These are phyloP conservation scores for Pollenia amentaria DNA, from an alignment of 2,888 invertebrate species.

Conservation along the genomic window DNA sequence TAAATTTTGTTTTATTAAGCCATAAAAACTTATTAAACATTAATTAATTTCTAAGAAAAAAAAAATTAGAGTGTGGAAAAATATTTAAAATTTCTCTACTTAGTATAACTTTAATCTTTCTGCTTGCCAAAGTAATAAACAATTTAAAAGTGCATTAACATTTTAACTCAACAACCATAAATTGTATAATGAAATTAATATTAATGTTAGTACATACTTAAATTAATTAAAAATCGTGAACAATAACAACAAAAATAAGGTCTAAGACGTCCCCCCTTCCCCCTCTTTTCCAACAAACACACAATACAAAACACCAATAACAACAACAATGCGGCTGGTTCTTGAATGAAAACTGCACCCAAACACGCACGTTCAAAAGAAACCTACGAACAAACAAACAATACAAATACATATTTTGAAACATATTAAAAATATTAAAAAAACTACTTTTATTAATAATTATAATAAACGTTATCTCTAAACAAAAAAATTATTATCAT, in stretches of 20 bases:
- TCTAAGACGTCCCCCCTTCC: not conserved
- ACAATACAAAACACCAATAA: not conserved
- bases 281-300: not conserved
- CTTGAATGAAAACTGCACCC: conserved; percentile 60
- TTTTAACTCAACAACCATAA: conserved; percentile 72
- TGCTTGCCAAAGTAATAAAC: conserved; percentile 49
- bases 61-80: conserved; percentile 13
- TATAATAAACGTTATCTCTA: conserved; percentile 46
- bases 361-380: conserved; percentile 59
- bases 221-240: conserved; percentile 69
- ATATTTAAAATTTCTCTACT: conserved; percentile 2
- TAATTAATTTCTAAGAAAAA: not conserved
- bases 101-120: conserved; percentile 1
- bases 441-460: conserved; percentile 28
- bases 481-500: conserved; percentile 6
- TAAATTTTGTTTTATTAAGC: too few relatives aligned
- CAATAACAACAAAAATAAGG: conserved; percentile 21
- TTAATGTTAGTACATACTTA: conserved; percentile 67
- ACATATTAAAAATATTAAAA: conserved; percentile 33
- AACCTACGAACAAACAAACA: not conserved
- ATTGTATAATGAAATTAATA: conserved; percentile 68
- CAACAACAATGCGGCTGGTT: conserved; percentile 25
- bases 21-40: not conserved
- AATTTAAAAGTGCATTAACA: conserved; percentile 74
- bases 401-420: not conserved